Percentiles rank a stretch among this genome's conserved stretches.
These are phyloP conservation scores for Oedothorax gibbosus DNA, from an alignment of 1,140 invertebrate species.

Conservation along the genomic window DNA sequence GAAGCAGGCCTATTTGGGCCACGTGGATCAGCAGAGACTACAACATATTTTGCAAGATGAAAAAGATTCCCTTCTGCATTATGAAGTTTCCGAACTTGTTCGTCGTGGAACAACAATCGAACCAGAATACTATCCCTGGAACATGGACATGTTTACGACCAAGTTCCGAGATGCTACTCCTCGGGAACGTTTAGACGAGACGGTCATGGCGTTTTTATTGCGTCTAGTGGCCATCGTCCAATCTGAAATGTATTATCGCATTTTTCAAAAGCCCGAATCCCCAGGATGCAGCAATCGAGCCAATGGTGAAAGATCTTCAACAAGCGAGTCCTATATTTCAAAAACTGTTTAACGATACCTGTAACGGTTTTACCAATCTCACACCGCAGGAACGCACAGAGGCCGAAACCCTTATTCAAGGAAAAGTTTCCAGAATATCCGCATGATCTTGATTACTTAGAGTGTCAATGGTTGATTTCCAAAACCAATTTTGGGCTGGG, in stretches of 20 bases:
- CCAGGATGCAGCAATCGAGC: not conserved
- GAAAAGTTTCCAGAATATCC: not conserved
- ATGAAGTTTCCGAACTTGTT: not conserved
- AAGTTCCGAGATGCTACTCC: not conserved
- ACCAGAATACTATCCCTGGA: no score
- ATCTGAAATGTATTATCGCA: no score
- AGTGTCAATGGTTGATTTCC: no score
- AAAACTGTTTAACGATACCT: not conserved
- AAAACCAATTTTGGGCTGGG: no score
- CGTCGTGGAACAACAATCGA: no score
- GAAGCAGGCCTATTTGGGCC: not conserved
- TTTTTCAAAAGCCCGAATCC: constrained; percentile 4
- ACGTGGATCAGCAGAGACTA: not conserved
- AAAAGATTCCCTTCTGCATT: not conserved
- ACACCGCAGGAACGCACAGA: not conserved
- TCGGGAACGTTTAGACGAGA: not conserved
- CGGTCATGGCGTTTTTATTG: not conserved
- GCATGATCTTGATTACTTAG: no score
- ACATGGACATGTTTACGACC: not conserved
- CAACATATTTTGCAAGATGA: not conserved
- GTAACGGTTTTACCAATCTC: not conserved
- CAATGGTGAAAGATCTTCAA: not conserved
- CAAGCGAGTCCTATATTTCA: not conserved
- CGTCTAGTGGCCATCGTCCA: no score
- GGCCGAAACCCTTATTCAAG: not conserved